Percentiles rank a stretch among this genome's conserved stretches.
These are phyloP conservation scores for Callipepla californica DNA, from an alignment of 2,113 vertebrate species.

Conservation along the genomic window DNA sequence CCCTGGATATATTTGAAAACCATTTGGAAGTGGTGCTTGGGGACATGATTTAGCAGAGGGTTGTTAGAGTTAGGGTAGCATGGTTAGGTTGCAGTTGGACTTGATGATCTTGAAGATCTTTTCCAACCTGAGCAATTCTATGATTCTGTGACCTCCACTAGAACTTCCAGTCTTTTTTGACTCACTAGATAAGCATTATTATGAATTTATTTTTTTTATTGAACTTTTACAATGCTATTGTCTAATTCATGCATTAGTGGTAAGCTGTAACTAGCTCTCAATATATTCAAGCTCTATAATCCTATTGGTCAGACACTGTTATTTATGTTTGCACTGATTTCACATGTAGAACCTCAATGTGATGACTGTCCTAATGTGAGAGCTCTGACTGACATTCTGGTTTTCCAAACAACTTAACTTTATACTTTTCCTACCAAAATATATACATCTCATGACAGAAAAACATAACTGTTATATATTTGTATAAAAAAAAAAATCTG, in stretches of 20 bases:
- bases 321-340: background rate
- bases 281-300: background rate
- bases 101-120: too few relatives aligned
- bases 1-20: too few relatives aligned
- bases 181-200: background rate
- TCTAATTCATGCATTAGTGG: background rate
- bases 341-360: background rate
- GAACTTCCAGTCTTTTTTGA: background rate
- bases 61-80: too few relatives aligned
- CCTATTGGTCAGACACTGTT: background rate
- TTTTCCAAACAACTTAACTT: background rate
- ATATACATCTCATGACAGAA: background rate
- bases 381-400: background rate
- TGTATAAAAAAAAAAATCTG: background rate
- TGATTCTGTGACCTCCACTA: background rate
- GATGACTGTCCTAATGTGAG: background rate
- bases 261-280: background rate
- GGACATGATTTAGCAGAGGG: too few relatives aligned
- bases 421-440: background rate
- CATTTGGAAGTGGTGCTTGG: too few relatives aligned
- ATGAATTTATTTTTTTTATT: background rate
- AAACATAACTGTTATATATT: background rate
- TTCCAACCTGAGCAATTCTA: too few relatives aligned
- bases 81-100: too few relatives aligned
- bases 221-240: background rate